Evolutionary conservation across 2,888 invertebrate genomes (phyloP).

Genomic region (Sinhomidia bicolor): DNA sequence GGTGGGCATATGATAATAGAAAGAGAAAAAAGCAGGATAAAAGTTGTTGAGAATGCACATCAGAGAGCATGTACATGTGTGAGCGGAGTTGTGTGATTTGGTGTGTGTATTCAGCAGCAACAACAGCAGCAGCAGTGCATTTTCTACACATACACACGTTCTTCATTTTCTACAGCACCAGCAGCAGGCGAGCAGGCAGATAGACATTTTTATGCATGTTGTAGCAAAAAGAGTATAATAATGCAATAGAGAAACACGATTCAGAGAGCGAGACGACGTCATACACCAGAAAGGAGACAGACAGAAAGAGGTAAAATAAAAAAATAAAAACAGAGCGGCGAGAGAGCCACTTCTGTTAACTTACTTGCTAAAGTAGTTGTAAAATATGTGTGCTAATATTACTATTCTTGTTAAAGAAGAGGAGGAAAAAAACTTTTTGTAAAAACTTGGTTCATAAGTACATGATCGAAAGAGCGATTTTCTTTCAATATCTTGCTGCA

Average conservation of each 20-base stretch:
- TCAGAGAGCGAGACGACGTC: conserved; percentile 32
- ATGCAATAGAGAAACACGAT: conserved; percentile 33
- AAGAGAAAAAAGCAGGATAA: not conserved
- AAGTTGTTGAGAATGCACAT: conserved; percentile 37
- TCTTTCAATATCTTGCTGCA: conserved; percentile 19
- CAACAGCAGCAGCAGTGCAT: too few species aligned
- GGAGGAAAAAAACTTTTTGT: not conserved
- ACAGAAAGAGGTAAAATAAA: conserved; percentile 66
- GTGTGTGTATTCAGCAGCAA: too few species aligned
- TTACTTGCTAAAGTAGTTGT: conserved; percentile 31
- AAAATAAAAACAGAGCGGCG: conserved; percentile 56
- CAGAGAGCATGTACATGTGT: conserved; percentile 4
- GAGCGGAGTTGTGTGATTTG: not conserved
- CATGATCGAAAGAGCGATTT: conserved; percentile 8
- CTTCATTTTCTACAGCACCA: not conserved
- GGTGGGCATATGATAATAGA: not conserved
- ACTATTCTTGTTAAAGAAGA: not conserved
- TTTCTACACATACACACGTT: conserved; percentile 42
- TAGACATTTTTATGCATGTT: conserved; percentile 8
- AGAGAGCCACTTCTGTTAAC: conserved; percentile 45
- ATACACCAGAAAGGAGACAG: conserved; percentile 58
- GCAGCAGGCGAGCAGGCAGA: not conserved
- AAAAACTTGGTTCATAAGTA: not conserved
- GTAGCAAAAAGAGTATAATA: not conserved
- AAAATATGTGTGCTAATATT: conserved; percentile 33